Evolutionary conservation across 2,888 invertebrate species (phyloP).

Genomic region (Drosophila prolongata): DNA sequence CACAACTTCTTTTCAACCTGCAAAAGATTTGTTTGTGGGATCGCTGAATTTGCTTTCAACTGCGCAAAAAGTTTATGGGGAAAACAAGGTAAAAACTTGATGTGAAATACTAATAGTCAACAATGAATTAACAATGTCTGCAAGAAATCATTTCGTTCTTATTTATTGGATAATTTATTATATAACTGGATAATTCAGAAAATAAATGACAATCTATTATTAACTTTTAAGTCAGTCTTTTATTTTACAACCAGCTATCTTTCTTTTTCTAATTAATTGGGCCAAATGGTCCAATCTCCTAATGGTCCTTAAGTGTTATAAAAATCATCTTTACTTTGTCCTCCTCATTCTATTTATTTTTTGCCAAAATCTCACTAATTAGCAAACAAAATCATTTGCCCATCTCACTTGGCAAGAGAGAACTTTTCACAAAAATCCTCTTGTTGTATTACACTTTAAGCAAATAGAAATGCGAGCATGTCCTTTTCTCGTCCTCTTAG

Average conservation of each 20-base stretch:
- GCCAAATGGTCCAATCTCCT: no score
- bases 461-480: constrained; percentile 5
- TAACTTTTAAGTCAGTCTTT: no score
- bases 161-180: no score
- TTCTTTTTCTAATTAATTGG: background rate
- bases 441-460: constrained; percentile 20
- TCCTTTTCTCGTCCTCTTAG: background rate
- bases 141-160: background rate
- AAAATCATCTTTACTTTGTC: constrained; percentile 1
- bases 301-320: background rate
- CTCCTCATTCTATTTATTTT: background rate
- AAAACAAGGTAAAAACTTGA: constrained; percentile 4
- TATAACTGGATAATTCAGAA: no score
- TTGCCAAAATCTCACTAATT: constrained; percentile 50
- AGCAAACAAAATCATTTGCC: constrained; percentile 54
- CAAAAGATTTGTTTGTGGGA: constrained; percentile 37
- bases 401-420: constrained; percentile 19
- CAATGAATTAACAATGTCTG: constrained; percentile 7
- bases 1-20: constrained; percentile 18
- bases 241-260: no score
- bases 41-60: constrained; percentile 26
- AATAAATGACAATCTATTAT: no score
- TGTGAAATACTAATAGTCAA: no score
- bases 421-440: constrained; percentile 14
- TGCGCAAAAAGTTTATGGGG: constrained; percentile 3